Percentiles rank a stretch among this genome's conserved stretches.
These are phyloP conservation scores for Pyrochroa serraticornis DNA, from an alignment of 2,888 invertebrate genomes.

Conservation along the genomic window DNA sequence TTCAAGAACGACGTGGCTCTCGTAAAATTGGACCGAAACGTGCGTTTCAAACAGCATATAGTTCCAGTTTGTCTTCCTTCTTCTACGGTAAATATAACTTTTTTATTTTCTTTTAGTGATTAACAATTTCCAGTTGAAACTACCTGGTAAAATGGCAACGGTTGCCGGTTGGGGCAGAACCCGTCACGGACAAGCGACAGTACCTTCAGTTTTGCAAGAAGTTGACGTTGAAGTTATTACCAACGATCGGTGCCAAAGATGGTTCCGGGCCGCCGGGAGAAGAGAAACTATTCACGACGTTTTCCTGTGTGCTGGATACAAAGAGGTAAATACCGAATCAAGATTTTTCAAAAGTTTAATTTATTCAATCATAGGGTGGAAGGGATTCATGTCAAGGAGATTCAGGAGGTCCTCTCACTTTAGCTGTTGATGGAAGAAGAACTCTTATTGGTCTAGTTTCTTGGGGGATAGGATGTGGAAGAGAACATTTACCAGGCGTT, in stretches of 20 bases:
- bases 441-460: constrained; percentile 88
- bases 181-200: constrained; percentile 85
- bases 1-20: constrained; percentile 90
- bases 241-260: constrained; percentile 88
- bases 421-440: constrained; percentile 82
- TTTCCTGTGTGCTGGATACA: constrained; percentile 91
- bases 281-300: constrained; percentile 93
- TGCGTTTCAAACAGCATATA: constrained; percentile 90
- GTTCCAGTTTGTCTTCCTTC: constrained; percentile 89
- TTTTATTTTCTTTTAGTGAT: constrained; percentile 1
- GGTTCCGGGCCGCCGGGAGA: constrained; percentile 90
- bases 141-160: constrained; percentile 87
- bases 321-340: constrained; percentile 68
- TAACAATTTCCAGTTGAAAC: constrained; percentile 62
- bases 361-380: constrained; percentile 62
- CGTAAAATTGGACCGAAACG: constrained; percentile 79
- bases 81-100: constrained; percentile 58
- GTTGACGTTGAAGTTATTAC: constrained; percentile 87
- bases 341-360: not conserved
- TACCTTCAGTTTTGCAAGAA: constrained; percentile 84
- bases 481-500: constrained; percentile 88
- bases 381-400: constrained; percentile 78
- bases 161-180: constrained; percentile 94
- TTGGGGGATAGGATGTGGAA: constrained; percentile 91
- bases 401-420: constrained; percentile 88